A percentile compares a stretch with the other conserved stretches of the same genome.
These are phyloP conservation scores for Andricus curvator DNA, from an alignment of 2,888 invertebrate genomes.

Conservation along the genomic window DNA sequence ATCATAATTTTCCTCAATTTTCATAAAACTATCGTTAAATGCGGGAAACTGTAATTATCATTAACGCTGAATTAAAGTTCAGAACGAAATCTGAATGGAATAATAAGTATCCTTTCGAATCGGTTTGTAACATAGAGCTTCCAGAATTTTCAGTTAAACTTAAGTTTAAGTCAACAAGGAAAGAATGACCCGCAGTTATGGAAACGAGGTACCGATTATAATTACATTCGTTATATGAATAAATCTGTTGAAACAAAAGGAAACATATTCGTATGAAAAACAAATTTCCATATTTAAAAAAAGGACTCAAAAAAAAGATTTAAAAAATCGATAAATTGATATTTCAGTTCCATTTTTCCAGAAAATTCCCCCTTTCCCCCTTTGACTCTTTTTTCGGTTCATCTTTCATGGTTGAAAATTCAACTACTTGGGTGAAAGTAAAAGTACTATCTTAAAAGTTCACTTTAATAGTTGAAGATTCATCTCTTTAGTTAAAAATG, in stretches of 20 bases:
- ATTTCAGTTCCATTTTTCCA: too few species aligned
- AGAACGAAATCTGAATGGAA: constrained; percentile 27
- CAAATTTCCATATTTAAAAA: too few species aligned
- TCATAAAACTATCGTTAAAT: constrained; percentile 30
- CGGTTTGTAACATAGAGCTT: constrained; percentile 13
- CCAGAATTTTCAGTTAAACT: constrained; percentile 5
- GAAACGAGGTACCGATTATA: neutral
- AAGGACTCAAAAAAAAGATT: too few species aligned
- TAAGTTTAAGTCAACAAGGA: constrained; percentile 23
- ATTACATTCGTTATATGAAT: neutral
- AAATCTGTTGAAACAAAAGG: neutral
- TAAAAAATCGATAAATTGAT: too few species aligned
- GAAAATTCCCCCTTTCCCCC: too few species aligned
- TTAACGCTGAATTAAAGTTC: constrained; percentile 32
- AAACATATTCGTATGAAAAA: too few species aligned
- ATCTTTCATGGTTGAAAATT: too few species aligned
- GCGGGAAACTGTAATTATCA: constrained; percentile 27
- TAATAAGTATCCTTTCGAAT: constrained; percentile 15
- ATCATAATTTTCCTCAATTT: constrained; percentile 24
- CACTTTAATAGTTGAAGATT: too few species aligned
- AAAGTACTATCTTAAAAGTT: too few species aligned
- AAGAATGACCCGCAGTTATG: neutral
- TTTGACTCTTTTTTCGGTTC: too few species aligned
- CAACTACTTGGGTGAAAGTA: too few species aligned
- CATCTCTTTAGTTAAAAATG: too few species aligned